Evolutionary conservation across 2,113 vertebrate species (phyloP).

Genomic region (Beaufortia kweichowensis): DNA sequence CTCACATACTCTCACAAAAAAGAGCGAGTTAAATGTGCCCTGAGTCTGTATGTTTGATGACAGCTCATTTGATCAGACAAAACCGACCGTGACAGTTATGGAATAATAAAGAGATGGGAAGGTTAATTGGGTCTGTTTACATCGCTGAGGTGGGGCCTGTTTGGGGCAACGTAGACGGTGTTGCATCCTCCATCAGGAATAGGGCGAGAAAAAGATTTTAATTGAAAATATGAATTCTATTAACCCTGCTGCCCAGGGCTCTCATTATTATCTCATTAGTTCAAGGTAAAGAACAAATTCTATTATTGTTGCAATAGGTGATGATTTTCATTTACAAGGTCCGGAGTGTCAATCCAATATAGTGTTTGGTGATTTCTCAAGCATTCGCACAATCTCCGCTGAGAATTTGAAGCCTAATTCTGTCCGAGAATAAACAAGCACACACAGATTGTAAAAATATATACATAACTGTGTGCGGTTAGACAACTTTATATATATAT

Average conservation of each 20-base stretch:
- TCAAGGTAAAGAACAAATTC: conserved; percentile 80
- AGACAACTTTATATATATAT: neutral
- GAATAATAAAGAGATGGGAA: conserved; percentile 3
- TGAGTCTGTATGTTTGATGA: conserved; percentile 25
- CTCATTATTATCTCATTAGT: conserved; percentile 91
- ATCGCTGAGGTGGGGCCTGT: conserved; percentile 33
- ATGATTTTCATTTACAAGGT: conserved; percentile 76
- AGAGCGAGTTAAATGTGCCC: conserved; percentile 19
- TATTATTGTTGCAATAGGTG: conserved; percentile 86
- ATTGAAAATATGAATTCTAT: conserved; percentile 85
- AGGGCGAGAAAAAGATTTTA: conserved; percentile 57
- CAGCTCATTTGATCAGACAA: conserved; percentile 42
- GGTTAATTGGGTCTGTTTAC: conserved; percentile 57
- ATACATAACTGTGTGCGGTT: neutral
- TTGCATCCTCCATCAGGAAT: conserved; percentile 37
- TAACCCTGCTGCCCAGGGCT: conserved; percentile 86
- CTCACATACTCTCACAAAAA: neutral
- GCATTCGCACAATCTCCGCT: neutral
- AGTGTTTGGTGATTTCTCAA: conserved; percentile 62
- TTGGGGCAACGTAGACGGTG: conserved; percentile 45
- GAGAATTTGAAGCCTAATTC: neutral
- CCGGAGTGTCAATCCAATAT: conserved; percentile 79
- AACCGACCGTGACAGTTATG: conserved; percentile 21
- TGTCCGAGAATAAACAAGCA: conserved; percentile 2
- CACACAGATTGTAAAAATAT: neutral